Evolutionary conservation across 2,888 invertebrate genomes (phyloP).

Genomic region (Mamestra brassicae): DNA sequence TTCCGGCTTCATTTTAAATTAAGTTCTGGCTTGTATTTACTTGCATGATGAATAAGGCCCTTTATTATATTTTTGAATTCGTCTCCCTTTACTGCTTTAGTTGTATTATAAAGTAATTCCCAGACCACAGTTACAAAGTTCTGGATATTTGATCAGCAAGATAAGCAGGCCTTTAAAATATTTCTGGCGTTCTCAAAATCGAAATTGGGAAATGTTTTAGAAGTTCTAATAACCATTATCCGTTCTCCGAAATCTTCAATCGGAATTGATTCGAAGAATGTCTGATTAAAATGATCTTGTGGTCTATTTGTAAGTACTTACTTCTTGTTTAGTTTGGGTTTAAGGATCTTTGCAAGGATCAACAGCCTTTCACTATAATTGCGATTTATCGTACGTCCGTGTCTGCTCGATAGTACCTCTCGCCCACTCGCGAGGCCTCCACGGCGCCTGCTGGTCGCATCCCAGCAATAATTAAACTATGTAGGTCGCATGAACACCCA

Average conservation of each 20-base stretch:
- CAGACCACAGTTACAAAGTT: background rate
- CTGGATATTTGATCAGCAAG: background rate
- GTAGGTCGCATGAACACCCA: conserved; percentile 88
- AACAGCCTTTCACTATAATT: conserved; percentile 35
- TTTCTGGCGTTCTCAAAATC: conserved; percentile 1
- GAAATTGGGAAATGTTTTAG: background rate
- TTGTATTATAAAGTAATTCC: background rate
- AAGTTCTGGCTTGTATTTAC: conserved; percentile 35
- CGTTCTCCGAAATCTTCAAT: background rate
- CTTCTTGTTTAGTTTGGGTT: background rate
- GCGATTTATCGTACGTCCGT: conserved; percentile 44
- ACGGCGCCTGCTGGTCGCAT: conserved; percentile 87
- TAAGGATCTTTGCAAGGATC: conserved; percentile 30
- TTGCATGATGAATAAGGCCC: background rate
- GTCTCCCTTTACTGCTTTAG: background rate
- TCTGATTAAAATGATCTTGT: conserved; percentile 7
- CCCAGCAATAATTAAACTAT: conserved; percentile 88
- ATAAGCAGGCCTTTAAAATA: background rate
- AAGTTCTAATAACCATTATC: background rate
- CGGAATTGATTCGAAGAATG: conserved; percentile 7
- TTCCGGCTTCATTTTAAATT: conserved; percentile 46
- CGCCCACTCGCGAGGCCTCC: conserved; percentile 82
- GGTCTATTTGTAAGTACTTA: background rate
- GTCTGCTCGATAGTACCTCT: conserved; percentile 76
- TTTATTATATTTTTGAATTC: conserved; percentile 6